Base-by-base conservation (phyloP, 2,797 vertebrate genomes). In the Dendrocincla fuliginosa region DNA sequence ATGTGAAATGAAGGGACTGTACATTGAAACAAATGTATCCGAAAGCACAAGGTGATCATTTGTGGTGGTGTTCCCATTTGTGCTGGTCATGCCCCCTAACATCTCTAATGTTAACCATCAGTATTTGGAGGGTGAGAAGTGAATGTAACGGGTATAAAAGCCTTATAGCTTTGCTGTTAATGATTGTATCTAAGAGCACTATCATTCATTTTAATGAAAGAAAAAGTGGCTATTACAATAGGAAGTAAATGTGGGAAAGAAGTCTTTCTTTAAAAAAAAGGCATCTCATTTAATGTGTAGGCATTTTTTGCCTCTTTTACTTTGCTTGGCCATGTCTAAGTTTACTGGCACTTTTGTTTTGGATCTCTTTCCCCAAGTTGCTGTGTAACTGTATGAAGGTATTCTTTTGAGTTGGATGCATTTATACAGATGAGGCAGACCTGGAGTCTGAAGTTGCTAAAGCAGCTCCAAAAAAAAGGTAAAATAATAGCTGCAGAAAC, bases 401-500 rank as follows among this genome's bases (percentile, higher is more conserved):
- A 97, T 97, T 98, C 96, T 98, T 98, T 98, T 97, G 93, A 95
- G 96, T 96, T 96, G 96, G 93, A 93, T 97, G 88, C 91, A 89
- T 98, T 97, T 92, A 95, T 68, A 95, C 96, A 96, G 87, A 64
- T 95, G 95, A 96, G 96, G 91, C 97, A 98, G 97, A 97, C 95
- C 89, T 97, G 98, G 98, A 98, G 98, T 98, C 98, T 98, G 98
- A 98, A 97, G 97, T 97, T 90, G 97, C 97, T 97, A 93, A 97
- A 96, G 97, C 95, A 97, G 98, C 98, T 98, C 94, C 97, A 97
- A 98, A 97, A 98, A 97, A 96, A 96, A 97, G 97, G 96, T 97
- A 97, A 98, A 97, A 96, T 95, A 97, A 95, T 98, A 98, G 98
- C 98, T 99, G 98, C 98, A 98, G 98, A 99, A 98, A 98, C 96